Conservation (phyloP, 2,888 invertebrate species). For the Biston betularia region DNA sequence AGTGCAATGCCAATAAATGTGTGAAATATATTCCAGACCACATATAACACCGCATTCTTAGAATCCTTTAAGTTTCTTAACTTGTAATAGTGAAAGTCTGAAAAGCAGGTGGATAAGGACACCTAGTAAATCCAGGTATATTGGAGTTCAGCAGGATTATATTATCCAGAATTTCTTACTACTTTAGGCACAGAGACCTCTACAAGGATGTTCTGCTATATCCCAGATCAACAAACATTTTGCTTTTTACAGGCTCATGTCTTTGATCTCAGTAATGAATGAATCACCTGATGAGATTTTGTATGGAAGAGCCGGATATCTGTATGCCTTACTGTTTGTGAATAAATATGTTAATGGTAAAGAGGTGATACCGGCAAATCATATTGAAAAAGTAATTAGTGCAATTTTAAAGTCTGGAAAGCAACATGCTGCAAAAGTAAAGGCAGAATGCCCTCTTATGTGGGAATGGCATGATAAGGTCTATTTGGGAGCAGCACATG, state of each 20-base stretch:
- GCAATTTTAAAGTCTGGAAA: conserved; percentile 88
- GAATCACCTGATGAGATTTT: conserved; percentile 92
- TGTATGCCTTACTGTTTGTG: conserved; percentile 92
- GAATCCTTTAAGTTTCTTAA: neutral
- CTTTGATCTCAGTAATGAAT: conserved; percentile 83
- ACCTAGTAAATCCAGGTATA: no score
- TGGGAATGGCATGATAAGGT: conserved; percentile 95
- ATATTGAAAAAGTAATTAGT: conserved; percentile 88
- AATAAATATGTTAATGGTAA: conserved; percentile 87
- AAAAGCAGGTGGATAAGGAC: no score
- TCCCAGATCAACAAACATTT: neutral
- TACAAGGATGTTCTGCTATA: neutral
- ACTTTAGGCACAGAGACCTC: no score
- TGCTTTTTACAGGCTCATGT: conserved; percentile 81
- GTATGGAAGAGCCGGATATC: conserved; percentile 94
- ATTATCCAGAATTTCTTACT: no score
- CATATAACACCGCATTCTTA: neutral
- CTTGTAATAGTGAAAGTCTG: no score
- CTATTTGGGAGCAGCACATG: conserved; percentile 96
- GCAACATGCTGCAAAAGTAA: conserved; percentile 82
- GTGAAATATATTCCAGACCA: neutral
- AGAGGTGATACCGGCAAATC: conserved; percentile 84
- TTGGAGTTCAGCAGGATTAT: no score
- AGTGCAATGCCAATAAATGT: neutral
- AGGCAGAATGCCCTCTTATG: conserved; percentile 89